Evolutionary conservation across 2,888 invertebrate genomes (phyloP).

Genomic region (Rapana venosa): DNA sequence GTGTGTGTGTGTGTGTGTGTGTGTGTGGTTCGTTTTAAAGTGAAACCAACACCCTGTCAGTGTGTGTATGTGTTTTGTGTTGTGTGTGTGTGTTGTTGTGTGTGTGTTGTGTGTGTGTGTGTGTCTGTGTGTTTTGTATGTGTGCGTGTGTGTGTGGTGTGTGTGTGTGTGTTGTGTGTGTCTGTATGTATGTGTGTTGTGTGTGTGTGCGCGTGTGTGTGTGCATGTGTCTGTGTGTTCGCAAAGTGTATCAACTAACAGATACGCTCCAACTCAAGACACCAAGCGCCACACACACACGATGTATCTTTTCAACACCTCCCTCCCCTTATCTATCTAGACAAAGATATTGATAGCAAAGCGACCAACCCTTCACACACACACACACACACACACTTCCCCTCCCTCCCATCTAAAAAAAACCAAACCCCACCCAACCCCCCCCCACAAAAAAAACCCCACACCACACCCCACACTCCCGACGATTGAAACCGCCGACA

Average conservation of each 20-base stretch:
- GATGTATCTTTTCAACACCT: neutral
- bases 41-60: no score
- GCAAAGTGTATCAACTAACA: no score
- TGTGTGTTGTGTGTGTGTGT: no score
- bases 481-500: neutral
- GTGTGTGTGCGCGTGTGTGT: neutral
- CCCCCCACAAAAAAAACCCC: neutral
- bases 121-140: neutral
- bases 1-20: no score
- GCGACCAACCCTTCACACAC: neutral
- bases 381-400: neutral
- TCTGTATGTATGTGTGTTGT: neutral
- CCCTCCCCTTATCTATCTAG: neutral
- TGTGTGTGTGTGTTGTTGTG: no score
- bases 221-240: neutral
- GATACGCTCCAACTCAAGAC: no score
- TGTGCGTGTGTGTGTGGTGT: neutral
- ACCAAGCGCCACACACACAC: no score
- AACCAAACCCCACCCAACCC: neutral
- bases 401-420: neutral
- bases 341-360: neutral
- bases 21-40: no score
- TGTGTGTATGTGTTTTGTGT: no score
- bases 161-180: constrained; percentile 17
- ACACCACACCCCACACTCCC: neutral